A percentile compares a stretch with the other conserved stretches of the same genome.
Conservation (phyloP, 2,888 invertebrate species). For the Ypsolopha sequella region DNA sequence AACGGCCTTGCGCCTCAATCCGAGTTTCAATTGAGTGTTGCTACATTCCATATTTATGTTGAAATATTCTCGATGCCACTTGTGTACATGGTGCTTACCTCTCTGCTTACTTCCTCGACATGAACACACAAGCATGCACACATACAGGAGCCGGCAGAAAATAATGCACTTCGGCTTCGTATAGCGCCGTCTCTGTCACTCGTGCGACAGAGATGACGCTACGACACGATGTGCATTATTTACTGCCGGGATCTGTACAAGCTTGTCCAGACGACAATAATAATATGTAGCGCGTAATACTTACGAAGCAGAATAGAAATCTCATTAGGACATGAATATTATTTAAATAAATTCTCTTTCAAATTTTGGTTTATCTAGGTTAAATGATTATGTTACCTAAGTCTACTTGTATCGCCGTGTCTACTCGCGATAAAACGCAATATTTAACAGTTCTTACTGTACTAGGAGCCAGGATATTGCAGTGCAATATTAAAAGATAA, state of each 20-base stretch:
- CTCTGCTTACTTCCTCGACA: slow-evolving; percentile 9
- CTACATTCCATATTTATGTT: slow-evolving; percentile 72
- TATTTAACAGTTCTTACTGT: background rate
- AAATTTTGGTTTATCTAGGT: slow-evolving; percentile 47
- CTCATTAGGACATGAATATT: slow-evolving; percentile 56
- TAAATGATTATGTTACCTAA: slow-evolving; percentile 18
- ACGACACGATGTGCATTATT: too few relatives aligned
- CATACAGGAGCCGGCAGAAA: too few relatives aligned
- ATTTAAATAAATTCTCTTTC: slow-evolving; percentile 24
- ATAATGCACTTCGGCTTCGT: too few relatives aligned
- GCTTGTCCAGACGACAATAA: background rate
- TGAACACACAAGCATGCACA: background rate
- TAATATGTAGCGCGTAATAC: background rate
- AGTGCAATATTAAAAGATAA: background rate
- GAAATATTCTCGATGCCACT: slow-evolving; percentile 54
- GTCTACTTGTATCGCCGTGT: background rate
- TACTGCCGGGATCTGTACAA: too few relatives aligned
- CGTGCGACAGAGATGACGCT: too few relatives aligned
- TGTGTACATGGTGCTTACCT: slow-evolving; percentile 30
- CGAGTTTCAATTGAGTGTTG: slow-evolving; percentile 66
- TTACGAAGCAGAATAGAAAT: slow-evolving; percentile 44
- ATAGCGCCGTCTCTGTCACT: too few relatives aligned
- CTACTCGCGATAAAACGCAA: background rate
- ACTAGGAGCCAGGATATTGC: background rate
- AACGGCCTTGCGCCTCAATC: slow-evolving; percentile 51